A percentile compares a stretch with the other conserved stretches of the same genome.
Conservation (phyloP, 2,888 invertebrate genomes). For the Amphipoea oculea region DNA sequence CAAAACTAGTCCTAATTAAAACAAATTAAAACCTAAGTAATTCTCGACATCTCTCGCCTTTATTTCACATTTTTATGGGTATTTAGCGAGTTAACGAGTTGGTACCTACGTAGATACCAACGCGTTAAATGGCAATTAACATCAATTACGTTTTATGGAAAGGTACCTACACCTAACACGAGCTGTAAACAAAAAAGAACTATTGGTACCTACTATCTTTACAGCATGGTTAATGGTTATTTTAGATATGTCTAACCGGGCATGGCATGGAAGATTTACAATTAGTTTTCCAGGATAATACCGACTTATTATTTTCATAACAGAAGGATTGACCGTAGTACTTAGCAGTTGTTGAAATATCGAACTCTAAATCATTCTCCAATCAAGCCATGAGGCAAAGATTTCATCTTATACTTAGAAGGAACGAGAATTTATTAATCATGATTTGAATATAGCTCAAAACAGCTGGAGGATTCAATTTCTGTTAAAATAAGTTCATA, state of each 20-base stretch:
- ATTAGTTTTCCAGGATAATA: not conserved
- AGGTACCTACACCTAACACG: constrained; percentile 21
- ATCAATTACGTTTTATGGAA: constrained; percentile 49
- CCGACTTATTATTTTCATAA: not conserved
- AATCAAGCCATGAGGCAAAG: not conserved
- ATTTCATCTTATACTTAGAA: too few relatives aligned
- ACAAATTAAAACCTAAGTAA: not conserved
- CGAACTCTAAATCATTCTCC: not conserved
- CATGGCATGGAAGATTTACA: not conserved
- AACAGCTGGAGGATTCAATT: not conserved
- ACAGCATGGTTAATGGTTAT: not conserved
- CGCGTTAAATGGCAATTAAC: constrained; percentile 56
- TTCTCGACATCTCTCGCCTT: not conserved
- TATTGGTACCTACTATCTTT: not conserved
- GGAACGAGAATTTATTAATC: too few relatives aligned
- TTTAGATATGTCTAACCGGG: not conserved
- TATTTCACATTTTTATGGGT: constrained; percentile 13
- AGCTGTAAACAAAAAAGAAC: constrained; percentile 15
- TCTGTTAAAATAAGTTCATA: not conserved
- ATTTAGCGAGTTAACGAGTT: constrained; percentile 24
- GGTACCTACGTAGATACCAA: not conserved
- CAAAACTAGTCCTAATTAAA: not conserved
- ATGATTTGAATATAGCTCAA: not conserved
- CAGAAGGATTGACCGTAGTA: not conserved
- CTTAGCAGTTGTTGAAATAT: not conserved